These are phyloP conservation scores for Erethizon dorsatum DNA, from an alignment of 2,797 vertebrate genomes.

Conservation along the genomic window DNA sequence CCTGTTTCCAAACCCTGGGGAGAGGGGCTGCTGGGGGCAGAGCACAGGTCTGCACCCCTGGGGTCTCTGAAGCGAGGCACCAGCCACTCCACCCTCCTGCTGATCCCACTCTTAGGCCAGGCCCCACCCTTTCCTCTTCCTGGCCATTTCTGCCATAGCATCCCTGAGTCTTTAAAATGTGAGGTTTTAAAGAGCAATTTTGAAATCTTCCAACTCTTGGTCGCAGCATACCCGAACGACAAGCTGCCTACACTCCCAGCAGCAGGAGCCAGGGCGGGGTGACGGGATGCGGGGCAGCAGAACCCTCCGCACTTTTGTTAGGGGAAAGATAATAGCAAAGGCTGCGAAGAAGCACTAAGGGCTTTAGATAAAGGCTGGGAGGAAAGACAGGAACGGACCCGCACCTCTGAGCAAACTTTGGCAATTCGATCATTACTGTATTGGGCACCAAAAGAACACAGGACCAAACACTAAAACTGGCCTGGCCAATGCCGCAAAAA, in stretches of 20 bases:
- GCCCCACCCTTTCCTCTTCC: background rate
- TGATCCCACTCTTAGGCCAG: background rate
- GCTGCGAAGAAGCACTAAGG: background rate
- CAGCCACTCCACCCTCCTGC: background rate
- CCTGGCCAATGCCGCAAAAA: background rate
- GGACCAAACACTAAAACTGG: background rate
- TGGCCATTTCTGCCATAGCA: background rate
- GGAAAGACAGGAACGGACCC: background rate
- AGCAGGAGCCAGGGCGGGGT: background rate
- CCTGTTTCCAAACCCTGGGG: background rate
- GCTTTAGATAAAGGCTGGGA: background rate
- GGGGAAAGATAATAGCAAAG: background rate
- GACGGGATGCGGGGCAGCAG: background rate
- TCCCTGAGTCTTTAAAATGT: background rate
- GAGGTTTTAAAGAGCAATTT: background rate
- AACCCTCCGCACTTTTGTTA: background rate
- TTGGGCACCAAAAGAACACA: slow-evolving; percentile 29
- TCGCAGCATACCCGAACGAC: background rate
- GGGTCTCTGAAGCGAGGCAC: background rate
- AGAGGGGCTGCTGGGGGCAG: background rate
- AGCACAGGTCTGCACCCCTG: background rate
- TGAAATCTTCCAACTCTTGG: background rate
- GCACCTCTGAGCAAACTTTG: background rate
- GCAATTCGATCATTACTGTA: background rate
- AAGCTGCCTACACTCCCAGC: background rate